Conservation (phyloP, 2,888 invertebrate species). For the Microplitis deprimator region DNA sequence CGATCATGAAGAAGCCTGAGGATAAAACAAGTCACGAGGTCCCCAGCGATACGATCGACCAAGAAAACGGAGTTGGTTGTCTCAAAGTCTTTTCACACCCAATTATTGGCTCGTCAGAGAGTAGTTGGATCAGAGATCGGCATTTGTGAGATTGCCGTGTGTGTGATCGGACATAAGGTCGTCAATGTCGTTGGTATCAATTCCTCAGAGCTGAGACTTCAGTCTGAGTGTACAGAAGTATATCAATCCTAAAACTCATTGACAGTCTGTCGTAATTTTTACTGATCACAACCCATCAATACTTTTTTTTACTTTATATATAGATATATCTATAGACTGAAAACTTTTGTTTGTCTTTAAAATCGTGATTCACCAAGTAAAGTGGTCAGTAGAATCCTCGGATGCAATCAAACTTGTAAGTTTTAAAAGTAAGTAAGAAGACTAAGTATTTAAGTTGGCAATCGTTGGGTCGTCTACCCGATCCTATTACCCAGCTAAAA, state of each 20-base stretch:
- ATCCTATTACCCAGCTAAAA: constrained; percentile 31
- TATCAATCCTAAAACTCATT: constrained; percentile 8
- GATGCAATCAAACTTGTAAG: constrained; percentile 37
- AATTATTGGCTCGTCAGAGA: constrained; percentile 49
- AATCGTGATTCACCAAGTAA: constrained; percentile 24
- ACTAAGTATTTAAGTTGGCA: constrained; percentile 47
- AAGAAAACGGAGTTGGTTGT: constrained; percentile 11
- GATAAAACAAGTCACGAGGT: constrained; percentile 25
- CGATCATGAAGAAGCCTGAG: constrained; percentile 13
- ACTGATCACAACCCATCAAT: neutral
- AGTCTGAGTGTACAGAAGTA: constrained; percentile 1
- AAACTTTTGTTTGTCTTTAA: neutral
- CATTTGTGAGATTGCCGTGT: neutral
- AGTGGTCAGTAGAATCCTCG: constrained; percentile 24
- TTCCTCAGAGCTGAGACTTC: neutral
- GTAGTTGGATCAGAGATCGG: neutral
- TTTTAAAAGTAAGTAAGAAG: constrained; percentile 38
- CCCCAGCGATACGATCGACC: constrained; percentile 7
- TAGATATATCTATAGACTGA: neutral
- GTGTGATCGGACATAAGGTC: constrained; percentile 10
- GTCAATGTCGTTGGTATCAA: constrained; percentile 3
- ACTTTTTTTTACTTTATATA: neutral
- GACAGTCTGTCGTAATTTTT: constrained; percentile 30
- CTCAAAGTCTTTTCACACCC: constrained; percentile 52
- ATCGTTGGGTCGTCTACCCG: constrained; percentile 41